Base-by-base conservation (phyloP, 2,113 vertebrate species). In the Syngnathus scovelli region DNA sequence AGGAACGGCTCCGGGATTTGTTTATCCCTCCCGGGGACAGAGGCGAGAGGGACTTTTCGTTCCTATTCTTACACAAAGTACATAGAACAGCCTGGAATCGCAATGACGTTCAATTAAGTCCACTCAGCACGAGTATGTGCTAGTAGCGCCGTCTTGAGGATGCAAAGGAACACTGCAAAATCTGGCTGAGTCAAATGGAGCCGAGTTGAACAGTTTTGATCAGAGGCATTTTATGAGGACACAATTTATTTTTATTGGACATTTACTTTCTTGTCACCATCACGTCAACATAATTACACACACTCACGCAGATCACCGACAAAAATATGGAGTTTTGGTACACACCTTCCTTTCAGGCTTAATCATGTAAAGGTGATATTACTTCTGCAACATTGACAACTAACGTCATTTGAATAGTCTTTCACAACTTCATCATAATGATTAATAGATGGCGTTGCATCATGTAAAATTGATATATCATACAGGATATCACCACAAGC, bases 141-240 rank as follows among this genome's bases (percentile, higher is more conserved):
- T 6, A 21, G 5, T 43, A 12, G 61, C 41, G 61, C 61, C 61
- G 23, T 15, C 61, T 44, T 44, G 6, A 46, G n/a, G 61, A 16
- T 44, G 6, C 12, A 27, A 3, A 0, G 12, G 2, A 62, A 18
- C n/a, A 44, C 61, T 62, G 39, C 60, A 44, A 2, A 33, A 16
- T 33, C 12, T 5, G n/a, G 9, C 9, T 27, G 12, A 12, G 52
- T 12, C 21, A 6, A 0, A 13, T 1, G 27, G 1, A 58, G 6
- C 27, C 36, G 15, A 19, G 12, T 13, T 77, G 78, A 65, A 81
- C 55, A 51, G 67, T 76, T 87, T 90, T 89, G 87, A 90, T 92
- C 78, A 79, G 71, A 63, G 70, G 89, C 85, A 84, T 80, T 85
- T 71, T 33, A 85, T 78, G 82, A 87, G 86, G 79, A 79, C 78